A percentile compares a stretch with the other conserved stretches of the same genome.
phyloP scores from a whole-genome alignment of 2,113 vertebrate genomes.

The Burhinus oedicnemus region DNA sequence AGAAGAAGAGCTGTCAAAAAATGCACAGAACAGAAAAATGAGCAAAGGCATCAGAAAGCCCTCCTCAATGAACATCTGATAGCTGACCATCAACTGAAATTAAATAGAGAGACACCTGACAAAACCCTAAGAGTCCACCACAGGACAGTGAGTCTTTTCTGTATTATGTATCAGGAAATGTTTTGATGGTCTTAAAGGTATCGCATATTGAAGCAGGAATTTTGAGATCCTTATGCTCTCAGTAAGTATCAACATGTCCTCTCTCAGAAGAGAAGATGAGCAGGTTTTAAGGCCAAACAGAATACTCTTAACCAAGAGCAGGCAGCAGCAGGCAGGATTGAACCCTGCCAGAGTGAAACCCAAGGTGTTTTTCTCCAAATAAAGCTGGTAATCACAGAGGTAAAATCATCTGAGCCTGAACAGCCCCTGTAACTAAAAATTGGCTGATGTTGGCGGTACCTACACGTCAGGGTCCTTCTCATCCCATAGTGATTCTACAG shows the following conservation, averaged over 20 bases:
- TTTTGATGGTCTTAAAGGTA: not conserved
- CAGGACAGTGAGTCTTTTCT: not conserved
- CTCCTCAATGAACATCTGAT: not conserved
- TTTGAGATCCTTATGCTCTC: not conserved
- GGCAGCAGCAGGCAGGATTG: not conserved
- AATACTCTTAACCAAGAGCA: not conserved
- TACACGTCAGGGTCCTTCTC: not conserved
- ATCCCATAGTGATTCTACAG: not conserved
- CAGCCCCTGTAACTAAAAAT: not conserved
- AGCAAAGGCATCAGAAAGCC: not conserved
- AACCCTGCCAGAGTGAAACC: not conserved
- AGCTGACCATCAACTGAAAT: not conserved
- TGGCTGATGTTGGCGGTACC: not conserved
- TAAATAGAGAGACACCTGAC: not conserved
- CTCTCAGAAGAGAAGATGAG: not conserved
- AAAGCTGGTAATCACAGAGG: not conserved
- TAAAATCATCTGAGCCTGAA: not conserved
- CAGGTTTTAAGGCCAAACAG: not conserved
- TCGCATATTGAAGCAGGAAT: not conserved
- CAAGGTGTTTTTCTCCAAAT: not conserved
- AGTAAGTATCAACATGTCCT: too few species aligned
- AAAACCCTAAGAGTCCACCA: not conserved
- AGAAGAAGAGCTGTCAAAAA: not conserved
- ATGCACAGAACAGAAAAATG: not conserved
- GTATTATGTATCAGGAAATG: not conserved